Evolutionary conservation across 2,888 invertebrate genomes (phyloP), one percentile per base, ranked within the genome.

Genomic region (Idaea dimidiata): DNA sequence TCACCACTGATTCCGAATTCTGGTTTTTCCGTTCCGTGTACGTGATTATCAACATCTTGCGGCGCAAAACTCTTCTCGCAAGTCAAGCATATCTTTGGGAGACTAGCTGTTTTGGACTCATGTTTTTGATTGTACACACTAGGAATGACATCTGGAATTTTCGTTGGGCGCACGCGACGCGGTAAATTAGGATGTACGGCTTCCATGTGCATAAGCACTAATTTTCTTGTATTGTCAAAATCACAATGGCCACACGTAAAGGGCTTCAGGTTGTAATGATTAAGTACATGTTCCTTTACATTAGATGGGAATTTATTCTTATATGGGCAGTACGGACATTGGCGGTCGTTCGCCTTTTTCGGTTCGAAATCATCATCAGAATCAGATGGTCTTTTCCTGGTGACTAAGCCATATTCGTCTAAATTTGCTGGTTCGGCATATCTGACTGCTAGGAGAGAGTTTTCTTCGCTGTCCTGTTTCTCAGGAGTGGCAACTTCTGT

Each of bases 211-310:
- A 63, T 67, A 0, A 75, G 59, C 16, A 93, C 71, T 0, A 66
- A 55, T 17, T 73, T 71, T 16, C 82, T 81, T 5, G 80, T 70
- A 0, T 84, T 82, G 0, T 72, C 76, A 59, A 76, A 79, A 0
- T 75, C 65, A 69, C 94, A 94, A 62, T 87, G 78, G 0, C 65
- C 68, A 69, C 94, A 94, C 0, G 71, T 72, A 65, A 76, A 90
- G 0, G 93, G 89, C 65, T 89, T 90, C 8, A 91, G 69, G 5
- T 83, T 80, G 83, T 88, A 93, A 74, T 94, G 94, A 3, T 83
- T 77, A 43, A 88, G 74, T 6, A 88, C 74, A 71, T 94, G 94
- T 57, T 82, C 79, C 16, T 78, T 80, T n/a, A 91, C 60, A 53
- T 62, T 16, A 76, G 73, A 16, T 72, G 71, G 6, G 63, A 56